Conservation (phyloP, 2,797 vertebrate genomes). For the Remorina albescens region DNA sequence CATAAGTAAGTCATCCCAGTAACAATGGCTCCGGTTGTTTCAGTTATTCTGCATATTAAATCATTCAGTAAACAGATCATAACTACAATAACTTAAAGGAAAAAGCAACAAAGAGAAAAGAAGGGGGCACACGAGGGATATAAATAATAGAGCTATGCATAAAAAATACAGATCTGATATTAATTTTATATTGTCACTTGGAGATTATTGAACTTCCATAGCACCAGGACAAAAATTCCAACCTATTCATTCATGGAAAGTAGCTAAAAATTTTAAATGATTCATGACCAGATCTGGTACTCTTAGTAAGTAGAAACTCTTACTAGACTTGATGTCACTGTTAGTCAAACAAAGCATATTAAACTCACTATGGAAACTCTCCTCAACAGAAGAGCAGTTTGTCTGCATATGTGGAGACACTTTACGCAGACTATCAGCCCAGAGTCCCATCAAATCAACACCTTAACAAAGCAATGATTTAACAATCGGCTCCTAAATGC, state of each 20-base stretch:
- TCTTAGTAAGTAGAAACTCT: slow-evolving; percentile 11
- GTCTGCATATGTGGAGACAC: slow-evolving; percentile 24
- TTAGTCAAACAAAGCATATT: slow-evolving; percentile 25
- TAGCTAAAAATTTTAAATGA: slow-evolving; percentile 23
- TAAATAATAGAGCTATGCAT: slow-evolving; percentile 4
- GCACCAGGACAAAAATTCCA: slow-evolving; percentile 19
- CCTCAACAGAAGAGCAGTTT: slow-evolving; percentile 17
- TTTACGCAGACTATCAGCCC: slow-evolving; percentile 35
- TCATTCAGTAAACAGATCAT: slow-evolving; percentile 8
- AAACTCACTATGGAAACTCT: slow-evolving; percentile 21
- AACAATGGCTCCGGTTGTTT: background rate
- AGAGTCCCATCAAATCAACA: slow-evolving; percentile 56
- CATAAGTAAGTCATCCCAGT: slow-evolving; percentile 9
- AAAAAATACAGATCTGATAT: slow-evolving; percentile 15
- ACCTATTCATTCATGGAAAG: background rate
- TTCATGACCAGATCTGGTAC: slow-evolving; percentile 26
- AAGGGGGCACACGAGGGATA: background rate
- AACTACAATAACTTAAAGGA: background rate
- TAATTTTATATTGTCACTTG: slow-evolving; percentile 10
- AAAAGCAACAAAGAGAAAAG: slow-evolving; percentile 2
- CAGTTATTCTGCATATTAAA: slow-evolving; percentile 8
- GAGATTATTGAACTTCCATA: slow-evolving; percentile 11
- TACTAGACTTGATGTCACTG: slow-evolving; percentile 15
- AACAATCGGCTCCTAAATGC: slow-evolving; percentile 65
- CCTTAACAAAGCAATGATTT: slow-evolving; percentile 58